A percentile compares a stretch with the other conserved stretches of the same genome.
phyloP scores from a whole-genome alignment of 2,888 invertebrate genomes.

The Iphiclides podalirius region DNA sequence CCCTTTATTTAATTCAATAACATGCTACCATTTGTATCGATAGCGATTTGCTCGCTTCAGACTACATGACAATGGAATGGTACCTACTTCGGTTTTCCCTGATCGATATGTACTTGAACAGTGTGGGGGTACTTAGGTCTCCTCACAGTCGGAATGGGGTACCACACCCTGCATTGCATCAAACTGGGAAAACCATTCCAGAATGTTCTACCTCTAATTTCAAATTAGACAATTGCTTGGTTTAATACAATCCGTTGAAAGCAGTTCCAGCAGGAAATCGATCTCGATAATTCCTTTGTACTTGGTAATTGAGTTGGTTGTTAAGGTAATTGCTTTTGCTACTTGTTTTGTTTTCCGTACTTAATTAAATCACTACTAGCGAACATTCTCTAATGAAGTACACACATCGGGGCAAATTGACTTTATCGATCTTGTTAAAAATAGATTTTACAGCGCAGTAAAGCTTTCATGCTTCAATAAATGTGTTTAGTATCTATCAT shows the following conservation, averaged over 20 bases:
- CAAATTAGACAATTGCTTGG: too few relatives aligned
- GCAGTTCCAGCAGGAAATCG: too few relatives aligned
- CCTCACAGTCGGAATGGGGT: not conserved
- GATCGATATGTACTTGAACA: conserved; percentile 22
- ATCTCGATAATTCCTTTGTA: conserved; percentile 11
- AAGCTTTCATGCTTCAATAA: conserved; percentile 28
- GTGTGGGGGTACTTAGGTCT: not conserved
- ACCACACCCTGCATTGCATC: too few relatives aligned
- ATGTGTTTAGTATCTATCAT: conserved; percentile 25
- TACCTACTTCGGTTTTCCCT: conserved; percentile 6
- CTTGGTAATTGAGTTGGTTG: not conserved
- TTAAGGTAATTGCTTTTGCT: not conserved
- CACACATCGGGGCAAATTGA: conserved; percentile 38
- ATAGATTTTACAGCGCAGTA: conserved; percentile 34
- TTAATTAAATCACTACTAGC: conserved; percentile 32
- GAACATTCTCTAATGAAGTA: conserved; percentile 29
- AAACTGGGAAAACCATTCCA: not conserved
- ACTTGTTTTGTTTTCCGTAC: conserved; percentile 15
- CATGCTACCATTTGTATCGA: too few relatives aligned
- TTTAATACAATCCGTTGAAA: too few relatives aligned
- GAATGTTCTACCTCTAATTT: not conserved
- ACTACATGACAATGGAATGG: not conserved
- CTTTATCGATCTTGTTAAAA: conserved; percentile 46
- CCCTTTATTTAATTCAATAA: too few relatives aligned
- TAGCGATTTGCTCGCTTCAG: conserved; percentile 23